Percentiles rank a stretch among this genome's conserved stretches.
These are phyloP conservation scores for Belonocnema kinseyi DNA, from an alignment of 1,140 invertebrate genomes.

Conservation along the genomic window DNA sequence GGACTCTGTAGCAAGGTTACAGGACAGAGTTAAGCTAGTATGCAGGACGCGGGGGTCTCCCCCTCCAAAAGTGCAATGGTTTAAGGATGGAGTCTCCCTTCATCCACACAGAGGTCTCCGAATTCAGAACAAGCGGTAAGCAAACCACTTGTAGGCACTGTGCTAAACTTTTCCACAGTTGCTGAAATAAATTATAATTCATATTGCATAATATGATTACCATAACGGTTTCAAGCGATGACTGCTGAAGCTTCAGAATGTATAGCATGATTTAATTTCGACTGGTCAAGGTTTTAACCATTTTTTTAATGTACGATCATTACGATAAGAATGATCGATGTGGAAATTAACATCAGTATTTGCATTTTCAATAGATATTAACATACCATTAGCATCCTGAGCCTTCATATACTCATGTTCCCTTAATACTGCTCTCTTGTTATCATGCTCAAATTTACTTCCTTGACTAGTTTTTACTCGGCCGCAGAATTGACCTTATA, in stretches of 20 bases:
- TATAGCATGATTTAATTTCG: background rate
- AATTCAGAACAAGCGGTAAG: conserved; percentile 75
- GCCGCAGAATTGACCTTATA: background rate
- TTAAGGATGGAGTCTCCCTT: conserved; percentile 82
- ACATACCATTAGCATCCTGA: conserved; percentile 6
- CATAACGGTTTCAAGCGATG: background rate
- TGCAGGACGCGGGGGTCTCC: conserved; percentile 83
- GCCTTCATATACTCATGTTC: background rate
- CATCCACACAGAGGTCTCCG: conserved; percentile 75
- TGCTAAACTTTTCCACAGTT: too few species aligned
- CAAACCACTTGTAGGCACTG: background rate
- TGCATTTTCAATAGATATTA: conserved; percentile 5
- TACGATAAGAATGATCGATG: conserved; percentile 22
- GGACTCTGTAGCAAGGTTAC: conserved; percentile 73
- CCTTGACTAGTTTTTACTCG: background rate
- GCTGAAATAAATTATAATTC: too few species aligned
- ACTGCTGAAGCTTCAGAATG: background rate
- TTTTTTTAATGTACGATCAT: conserved; percentile 9
- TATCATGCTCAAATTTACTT: conserved; percentile 5
- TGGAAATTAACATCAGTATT: conserved; percentile 12
- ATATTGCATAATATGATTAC: too few species aligned
- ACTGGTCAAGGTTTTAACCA: background rate
- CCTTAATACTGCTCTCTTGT: background rate
- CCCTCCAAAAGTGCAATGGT: conserved; percentile 83
- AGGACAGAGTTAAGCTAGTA: conserved; percentile 79